These are phyloP conservation scores for Telenomus remus DNA, from an alignment of 1,140 invertebrate genomes.

Conservation along the genomic window DNA sequence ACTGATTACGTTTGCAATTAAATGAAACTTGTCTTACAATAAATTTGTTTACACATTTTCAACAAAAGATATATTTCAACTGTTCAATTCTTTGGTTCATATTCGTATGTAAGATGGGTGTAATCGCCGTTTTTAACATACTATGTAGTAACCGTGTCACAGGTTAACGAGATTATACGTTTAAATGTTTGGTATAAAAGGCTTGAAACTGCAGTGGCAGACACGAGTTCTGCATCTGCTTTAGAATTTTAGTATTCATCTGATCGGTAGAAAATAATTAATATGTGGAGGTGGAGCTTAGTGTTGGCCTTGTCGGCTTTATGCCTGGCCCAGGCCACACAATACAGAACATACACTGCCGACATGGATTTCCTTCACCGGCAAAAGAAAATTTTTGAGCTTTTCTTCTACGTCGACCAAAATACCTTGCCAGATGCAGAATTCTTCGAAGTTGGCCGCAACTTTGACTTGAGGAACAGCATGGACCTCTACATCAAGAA, in stretches of 20 bases:
- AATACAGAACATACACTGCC: conserved; percentile 62
- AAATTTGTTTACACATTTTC: too few relatives aligned
- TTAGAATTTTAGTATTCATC: conserved; percentile 46
- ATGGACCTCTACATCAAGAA: conserved; percentile 72
- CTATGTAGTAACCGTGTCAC: conserved; percentile 46
- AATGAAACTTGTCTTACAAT: too few relatives aligned
- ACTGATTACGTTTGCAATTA: too few relatives aligned
- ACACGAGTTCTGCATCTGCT: conserved; percentile 54
- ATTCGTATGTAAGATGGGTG: background rate
- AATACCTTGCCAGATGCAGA: conserved; percentile 72
- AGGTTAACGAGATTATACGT: conserved; percentile 58
- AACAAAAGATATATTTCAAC: background rate
- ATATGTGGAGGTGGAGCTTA: conserved; percentile 62
- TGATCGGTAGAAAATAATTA: conserved; percentile 25
- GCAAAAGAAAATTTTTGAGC: conserved; percentile 79
- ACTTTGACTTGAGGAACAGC: conserved; percentile 76
- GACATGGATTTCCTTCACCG: conserved; percentile 76
- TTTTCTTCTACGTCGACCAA: conserved; percentile 79
- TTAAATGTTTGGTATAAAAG: conserved; percentile 63
- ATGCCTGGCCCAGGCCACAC: conserved; percentile 60
- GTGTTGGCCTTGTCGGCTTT: conserved; percentile 61
- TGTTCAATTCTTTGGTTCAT: conserved; percentile 6
- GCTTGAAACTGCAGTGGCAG: conserved; percentile 2
- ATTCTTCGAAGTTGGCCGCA: conserved; percentile 75
- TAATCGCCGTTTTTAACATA: conserved; percentile 53